Evolutionary conservation across 2,888 invertebrate genomes (phyloP).

Genomic region (Volucella inflata): DNA sequence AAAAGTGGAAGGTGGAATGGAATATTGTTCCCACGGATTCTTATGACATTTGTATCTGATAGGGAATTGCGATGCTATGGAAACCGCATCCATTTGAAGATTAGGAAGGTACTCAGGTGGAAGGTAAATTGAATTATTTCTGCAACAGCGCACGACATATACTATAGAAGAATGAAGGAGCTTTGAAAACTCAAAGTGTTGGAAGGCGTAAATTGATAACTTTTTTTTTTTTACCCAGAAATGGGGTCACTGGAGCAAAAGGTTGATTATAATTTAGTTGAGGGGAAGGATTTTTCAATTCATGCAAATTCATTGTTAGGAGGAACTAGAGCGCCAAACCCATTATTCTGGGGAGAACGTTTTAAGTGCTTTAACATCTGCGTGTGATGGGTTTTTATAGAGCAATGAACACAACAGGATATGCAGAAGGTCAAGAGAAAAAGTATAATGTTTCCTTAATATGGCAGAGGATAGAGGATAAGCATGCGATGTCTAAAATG

Average conservation of each 20-base stretch:
- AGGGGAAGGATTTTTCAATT: background rate
- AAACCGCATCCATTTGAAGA: constrained; percentile 58
- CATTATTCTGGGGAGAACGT: too few species aligned
- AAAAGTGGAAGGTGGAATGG: background rate
- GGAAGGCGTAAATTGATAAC: background rate
- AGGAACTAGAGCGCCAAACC: too few species aligned
- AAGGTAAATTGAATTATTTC: constrained; percentile 56
- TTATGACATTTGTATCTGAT: constrained; percentile 13
- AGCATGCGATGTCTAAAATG: too few species aligned
- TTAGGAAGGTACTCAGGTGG: constrained; percentile 45
- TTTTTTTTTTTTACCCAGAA: background rate
- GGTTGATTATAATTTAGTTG: background rate
- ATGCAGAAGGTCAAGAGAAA: too few species aligned
- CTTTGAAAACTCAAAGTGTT: background rate
- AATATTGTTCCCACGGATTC: background rate
- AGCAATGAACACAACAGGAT: too few species aligned
- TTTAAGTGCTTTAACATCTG: too few species aligned
- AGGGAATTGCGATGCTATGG: constrained; percentile 20
- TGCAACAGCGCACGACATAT: constrained; percentile 20
- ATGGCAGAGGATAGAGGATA: too few species aligned
- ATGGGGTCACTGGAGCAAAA: constrained; percentile 19
- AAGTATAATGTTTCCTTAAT: too few species aligned
- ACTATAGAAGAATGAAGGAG: background rate
- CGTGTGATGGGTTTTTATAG: too few species aligned
- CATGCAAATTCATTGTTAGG: too few species aligned